Conservation (phyloP, 2,113 vertebrate species). For the Carlito syrichta region DNA sequence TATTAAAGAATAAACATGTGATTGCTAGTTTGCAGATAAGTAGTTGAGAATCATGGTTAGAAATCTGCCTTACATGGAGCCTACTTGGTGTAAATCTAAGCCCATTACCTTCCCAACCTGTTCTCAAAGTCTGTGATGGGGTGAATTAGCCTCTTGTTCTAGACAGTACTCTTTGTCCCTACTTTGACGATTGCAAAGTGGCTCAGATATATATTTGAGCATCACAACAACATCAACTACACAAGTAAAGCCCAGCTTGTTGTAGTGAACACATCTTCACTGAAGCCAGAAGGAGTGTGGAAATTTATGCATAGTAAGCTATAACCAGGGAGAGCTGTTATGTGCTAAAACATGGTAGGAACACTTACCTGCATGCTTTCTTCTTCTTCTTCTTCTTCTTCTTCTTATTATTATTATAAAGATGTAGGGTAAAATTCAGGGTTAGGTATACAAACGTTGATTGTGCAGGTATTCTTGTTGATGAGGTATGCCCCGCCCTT, state of each 20-base stretch:
- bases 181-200: neutral
- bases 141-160: neutral
- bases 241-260: neutral
- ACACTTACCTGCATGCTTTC: neutral
- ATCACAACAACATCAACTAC: neutral
- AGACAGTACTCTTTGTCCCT: neutral
- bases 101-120: neutral
- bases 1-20: neutral
- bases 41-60: neutral
- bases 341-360: neutral
- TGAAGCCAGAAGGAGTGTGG: neutral
- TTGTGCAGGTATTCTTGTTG: no score
- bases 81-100: neutral
- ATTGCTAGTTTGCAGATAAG: neutral
- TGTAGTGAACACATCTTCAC: no score
- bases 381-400: no score
- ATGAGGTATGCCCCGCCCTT: no score
- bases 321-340: neutral
- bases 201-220: neutral
- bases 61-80: neutral
- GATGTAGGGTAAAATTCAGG: no score
- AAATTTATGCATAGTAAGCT: neutral
- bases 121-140: neutral
- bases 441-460: no score
- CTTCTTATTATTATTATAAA: no score